Conservation (phyloP, 2,113 vertebrate species). For the Ibidorhyncha struthersii region DNA sequence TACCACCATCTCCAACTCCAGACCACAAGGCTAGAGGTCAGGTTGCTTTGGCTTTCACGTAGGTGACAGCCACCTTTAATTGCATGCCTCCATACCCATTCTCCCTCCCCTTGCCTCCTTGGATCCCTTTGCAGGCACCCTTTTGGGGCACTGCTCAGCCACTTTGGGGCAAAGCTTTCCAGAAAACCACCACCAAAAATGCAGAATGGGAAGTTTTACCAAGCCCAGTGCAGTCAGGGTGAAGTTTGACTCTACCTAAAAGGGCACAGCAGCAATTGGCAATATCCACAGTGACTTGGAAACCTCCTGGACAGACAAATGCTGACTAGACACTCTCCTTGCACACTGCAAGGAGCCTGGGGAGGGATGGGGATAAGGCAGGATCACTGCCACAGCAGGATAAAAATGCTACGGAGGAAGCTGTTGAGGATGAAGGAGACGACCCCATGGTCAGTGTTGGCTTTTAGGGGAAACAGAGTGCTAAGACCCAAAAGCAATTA, state of each 20-base stretch:
- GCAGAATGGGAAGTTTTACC: not conserved
- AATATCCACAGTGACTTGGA: not conserved
- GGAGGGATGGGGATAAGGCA: not conserved
- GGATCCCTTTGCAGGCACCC: not conserved
- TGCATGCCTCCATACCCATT: not conserved
- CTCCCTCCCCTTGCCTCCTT: not conserved
- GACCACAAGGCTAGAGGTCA: not conserved
- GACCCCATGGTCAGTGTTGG: not conserved
- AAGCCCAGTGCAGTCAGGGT: not conserved
- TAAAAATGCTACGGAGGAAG: not conserved
- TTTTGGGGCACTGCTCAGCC: not conserved
- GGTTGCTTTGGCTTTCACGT: not conserved
- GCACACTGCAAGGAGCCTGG: not conserved
- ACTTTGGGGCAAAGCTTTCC: not conserved
- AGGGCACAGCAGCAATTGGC: not conserved
- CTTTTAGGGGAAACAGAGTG: not conserved
- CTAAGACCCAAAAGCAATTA: not conserved
- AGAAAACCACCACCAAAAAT: not conserved
- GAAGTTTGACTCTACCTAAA: not conserved
- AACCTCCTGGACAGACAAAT: not conserved
- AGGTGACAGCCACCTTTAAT: not conserved
- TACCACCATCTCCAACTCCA: not conserved
- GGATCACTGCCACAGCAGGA: not conserved
- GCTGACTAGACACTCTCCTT: not conserved
- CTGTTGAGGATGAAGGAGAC: not conserved